Conservation (phyloP, 2,888 invertebrate species). For the Nomada fucata region DNA sequence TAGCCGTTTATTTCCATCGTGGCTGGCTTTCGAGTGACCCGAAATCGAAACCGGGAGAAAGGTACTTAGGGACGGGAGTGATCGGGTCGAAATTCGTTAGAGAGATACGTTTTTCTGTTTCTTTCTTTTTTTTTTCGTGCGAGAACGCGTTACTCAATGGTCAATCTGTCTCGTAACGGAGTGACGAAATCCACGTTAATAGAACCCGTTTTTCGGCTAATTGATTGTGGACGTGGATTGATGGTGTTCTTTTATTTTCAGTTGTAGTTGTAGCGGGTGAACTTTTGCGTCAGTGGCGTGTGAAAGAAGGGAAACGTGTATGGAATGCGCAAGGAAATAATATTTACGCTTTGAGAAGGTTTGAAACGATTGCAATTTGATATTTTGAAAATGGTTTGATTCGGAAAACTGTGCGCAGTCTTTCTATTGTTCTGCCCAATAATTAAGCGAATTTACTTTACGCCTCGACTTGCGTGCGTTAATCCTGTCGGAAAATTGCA, state of each 20-base stretch:
- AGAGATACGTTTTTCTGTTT: slow-evolving; percentile 6
- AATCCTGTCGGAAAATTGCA: slow-evolving; percentile 54
- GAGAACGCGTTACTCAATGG: slow-evolving; percentile 37
- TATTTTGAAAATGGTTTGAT: neutral
- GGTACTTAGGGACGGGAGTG: slow-evolving; percentile 2
- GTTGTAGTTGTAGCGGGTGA: too few species aligned
- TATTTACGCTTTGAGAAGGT: too few species aligned
- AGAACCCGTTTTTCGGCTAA: neutral
- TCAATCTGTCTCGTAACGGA: slow-evolving; percentile 16
- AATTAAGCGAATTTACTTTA: slow-evolving; percentile 30
- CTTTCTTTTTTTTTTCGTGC: slow-evolving; percentile 31
- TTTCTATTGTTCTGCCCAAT: slow-evolving; percentile 16
- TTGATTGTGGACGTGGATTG: neutral
- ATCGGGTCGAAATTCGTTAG: slow-evolving; percentile 51
- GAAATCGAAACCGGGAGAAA: slow-evolving; percentile 57
- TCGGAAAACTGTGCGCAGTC: neutral
- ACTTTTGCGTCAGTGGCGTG: too few species aligned
- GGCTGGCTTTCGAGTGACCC: slow-evolving; percentile 23
- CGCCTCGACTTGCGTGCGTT: slow-evolving; percentile 50
- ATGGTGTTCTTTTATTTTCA: neutral
- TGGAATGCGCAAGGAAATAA: too few species aligned
- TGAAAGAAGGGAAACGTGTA: too few species aligned
- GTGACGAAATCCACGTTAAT: slow-evolving; percentile 27
- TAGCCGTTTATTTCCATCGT: slow-evolving; percentile 53
- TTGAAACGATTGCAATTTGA: too few species aligned